Conservation (phyloP, 2,113 vertebrate genomes). For the Columba janthina region DNA sequence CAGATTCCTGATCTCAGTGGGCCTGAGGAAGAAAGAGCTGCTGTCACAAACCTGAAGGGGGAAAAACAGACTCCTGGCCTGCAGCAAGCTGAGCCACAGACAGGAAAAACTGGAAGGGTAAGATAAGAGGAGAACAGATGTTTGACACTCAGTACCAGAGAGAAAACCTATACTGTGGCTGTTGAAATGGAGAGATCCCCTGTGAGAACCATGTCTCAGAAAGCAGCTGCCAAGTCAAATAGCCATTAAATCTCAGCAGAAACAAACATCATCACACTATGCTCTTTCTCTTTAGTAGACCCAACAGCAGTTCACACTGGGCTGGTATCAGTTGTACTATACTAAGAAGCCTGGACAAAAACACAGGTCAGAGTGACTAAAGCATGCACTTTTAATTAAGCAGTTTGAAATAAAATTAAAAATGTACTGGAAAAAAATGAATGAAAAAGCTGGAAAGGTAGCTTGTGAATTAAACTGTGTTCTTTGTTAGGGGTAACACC, state of each 20-base stretch:
- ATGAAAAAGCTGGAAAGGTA: background rate
- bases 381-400: background rate
- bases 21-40: background rate
- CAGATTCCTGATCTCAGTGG: background rate
- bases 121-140: slow-evolving; percentile 56
- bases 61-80: background rate
- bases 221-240: slow-evolving; percentile 58
- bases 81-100: background rate
- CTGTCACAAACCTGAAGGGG: background rate
- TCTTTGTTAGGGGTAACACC: background rate
- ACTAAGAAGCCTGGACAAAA: background rate
- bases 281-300: slow-evolving; percentile 37
- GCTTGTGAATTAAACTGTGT: background rate
- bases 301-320: slow-evolving; percentile 35
- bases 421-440: background rate
- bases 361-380: background rate
- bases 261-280: background rate
- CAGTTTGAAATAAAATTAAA: background rate
- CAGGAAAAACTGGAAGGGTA: slow-evolving; percentile 9
- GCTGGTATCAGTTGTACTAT: background rate
- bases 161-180: slow-evolving; percentile 16
- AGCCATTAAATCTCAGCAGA: slow-evolving; percentile 65
- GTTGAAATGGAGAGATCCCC: slow-evolving; percentile 55
- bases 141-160: background rate
- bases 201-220: slow-evolving; percentile 47